Evolutionary conservation across 2,113 vertebrate genomes (phyloP).

Genomic region (Ictidomys tridecemlineatus): DNA sequence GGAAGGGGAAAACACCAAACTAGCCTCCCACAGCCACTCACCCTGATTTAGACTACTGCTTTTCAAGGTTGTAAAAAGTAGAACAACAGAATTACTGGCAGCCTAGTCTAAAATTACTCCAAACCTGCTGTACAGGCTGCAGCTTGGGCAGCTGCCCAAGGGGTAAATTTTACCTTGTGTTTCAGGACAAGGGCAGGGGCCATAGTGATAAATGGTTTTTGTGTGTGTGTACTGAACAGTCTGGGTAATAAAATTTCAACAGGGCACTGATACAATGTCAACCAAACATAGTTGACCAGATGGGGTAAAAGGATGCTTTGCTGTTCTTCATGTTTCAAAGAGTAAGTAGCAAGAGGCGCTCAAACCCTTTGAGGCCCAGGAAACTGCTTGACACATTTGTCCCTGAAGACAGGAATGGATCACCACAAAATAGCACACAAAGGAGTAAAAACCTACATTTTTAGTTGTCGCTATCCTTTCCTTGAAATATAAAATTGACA

Average conservation of each 20-base stretch:
- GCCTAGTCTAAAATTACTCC: not conserved
- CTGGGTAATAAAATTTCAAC: not conserved
- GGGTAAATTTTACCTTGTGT: rapidly evolving
- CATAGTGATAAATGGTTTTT: not conserved
- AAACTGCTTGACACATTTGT: not conserved
- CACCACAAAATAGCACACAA: not conserved
- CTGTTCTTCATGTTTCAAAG: not conserved
- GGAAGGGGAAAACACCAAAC: not conserved
- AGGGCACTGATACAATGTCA: not conserved
- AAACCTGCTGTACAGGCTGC: too few relatives aligned
- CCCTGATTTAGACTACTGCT: not conserved
- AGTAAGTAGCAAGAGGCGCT: not conserved
- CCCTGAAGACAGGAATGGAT: not conserved
- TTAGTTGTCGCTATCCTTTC: not conserved
- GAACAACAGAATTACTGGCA: not conserved
- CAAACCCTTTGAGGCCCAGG: not conserved
- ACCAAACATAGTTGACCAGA: not conserved
- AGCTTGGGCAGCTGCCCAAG: not conserved
- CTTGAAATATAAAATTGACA: not conserved
- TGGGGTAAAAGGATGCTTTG: not conserved
- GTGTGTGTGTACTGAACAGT: not conserved
- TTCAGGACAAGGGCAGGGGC: not conserved
- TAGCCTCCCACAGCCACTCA: not conserved
- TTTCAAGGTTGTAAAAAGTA: not conserved
- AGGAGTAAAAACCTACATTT: not conserved